These are phyloP conservation scores for Sorex fumeus DNA, from an alignment of 2,113 vertebrate species.

Conservation along the genomic window DNA sequence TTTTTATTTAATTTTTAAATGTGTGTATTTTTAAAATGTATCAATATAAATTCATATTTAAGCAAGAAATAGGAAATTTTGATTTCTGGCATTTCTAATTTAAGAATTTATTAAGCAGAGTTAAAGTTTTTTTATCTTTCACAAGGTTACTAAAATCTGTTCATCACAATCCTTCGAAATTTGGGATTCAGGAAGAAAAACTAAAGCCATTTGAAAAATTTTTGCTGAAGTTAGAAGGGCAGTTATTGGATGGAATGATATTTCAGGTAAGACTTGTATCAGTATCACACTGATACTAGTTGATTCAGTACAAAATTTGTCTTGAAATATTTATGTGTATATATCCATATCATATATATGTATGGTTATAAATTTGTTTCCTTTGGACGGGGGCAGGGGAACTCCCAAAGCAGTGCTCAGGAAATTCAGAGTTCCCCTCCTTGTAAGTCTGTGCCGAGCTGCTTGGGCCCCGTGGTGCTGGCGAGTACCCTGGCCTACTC, in stretches of 20 bases:
- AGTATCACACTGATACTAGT: background rate
- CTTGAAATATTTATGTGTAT: background rate
- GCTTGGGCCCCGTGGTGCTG: no score
- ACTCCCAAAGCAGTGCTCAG: no score
- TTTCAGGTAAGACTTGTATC: conserved; percentile 92
- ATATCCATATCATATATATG: no score
- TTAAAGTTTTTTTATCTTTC: conserved; percentile 61
- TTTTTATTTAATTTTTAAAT: conserved; percentile 43
- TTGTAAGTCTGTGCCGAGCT: no score
- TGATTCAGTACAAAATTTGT: background rate
- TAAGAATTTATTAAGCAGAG: conserved; percentile 23
- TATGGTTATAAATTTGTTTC: no score
- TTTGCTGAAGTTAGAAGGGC: conserved; percentile 95
- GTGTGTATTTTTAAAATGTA: background rate
- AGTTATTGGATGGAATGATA: conserved; percentile 96
- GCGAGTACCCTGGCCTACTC: no score
- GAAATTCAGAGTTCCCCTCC: no score
- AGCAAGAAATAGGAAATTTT: conserved; percentile 17
- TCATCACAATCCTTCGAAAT: conserved; percentile 98
- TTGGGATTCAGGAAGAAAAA: conserved; percentile 97
- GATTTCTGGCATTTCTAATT: conserved; percentile 46
- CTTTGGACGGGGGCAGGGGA: no score
- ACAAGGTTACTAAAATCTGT: conserved; percentile 97
- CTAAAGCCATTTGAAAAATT: conserved; percentile 99
- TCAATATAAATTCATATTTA: background rate